Evolutionary conservation across 2,797 vertebrate genomes (phyloP), one percentile per base, ranked within the genome.

Genomic region (Sparidentex hasta): DNA sequence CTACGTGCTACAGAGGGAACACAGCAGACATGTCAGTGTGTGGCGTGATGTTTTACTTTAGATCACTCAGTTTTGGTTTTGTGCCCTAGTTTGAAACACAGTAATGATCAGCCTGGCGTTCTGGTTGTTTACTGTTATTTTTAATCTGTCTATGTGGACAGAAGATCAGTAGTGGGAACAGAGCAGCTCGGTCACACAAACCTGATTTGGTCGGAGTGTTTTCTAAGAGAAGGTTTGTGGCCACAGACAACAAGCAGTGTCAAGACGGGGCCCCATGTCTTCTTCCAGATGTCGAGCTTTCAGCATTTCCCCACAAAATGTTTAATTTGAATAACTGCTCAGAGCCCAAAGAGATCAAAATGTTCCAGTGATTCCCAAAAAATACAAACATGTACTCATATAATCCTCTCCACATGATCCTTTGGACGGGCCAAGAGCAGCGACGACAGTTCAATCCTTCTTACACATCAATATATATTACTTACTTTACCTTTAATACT

Each of bases 241-340:
- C 58, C 58, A 13, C 57, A 29, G 17, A 20, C 17, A n/a, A 48
- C 29, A 7, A 62, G 25, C 23, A 38, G 33, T 38, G 33, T 38
- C 33, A 38, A 21, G n/a, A 11, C 20, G 33, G 21, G 33, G 33
- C 65, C 11, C 2, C 17, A n/a, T 56, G 41, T 43, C 33, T 12
- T 8, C 50, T 54, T 51, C 54, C 50, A 46, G 65, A 55, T 67
- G 65, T 69, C n/a, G 14, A 59, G 44, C 33, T 38, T 12, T 46
- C 17, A 38, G 38, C 38, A 38, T 38, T 38, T 38, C 38, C 38
- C 38, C 38, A 38, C 38, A 38, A 38, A 38, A 38, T 3, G 38
- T 58, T 33, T 33, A 13, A 29, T 58, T 69, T 48, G 11, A 47
- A 46, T 33, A 38, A 33, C 41, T 14, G 41, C 16, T 27, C 11